Conservation (phyloP, 2,797 vertebrate species). For the Epinephelus awoara region DNA sequence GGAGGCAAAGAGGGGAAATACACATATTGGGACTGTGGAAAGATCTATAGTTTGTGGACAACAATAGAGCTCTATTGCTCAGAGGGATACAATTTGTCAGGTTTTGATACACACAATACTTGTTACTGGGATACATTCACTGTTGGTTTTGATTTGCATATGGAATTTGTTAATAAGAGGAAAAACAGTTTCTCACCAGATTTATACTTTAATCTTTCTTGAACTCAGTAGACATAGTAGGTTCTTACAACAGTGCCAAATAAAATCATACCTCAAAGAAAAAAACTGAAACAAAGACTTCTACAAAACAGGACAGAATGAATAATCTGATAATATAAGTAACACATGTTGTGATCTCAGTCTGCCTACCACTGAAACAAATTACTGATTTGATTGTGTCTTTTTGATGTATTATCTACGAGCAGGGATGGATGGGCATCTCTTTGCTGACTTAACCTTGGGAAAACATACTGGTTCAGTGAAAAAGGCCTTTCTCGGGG, state of each 20-base stretch:
- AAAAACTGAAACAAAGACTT: not conserved
- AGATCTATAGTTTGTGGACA: no score
- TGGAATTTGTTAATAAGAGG: not conserved
- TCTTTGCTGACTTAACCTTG: conserved; percentile 41
- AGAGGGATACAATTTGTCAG: not conserved
- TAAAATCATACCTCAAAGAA: not conserved
- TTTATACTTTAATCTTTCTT: not conserved
- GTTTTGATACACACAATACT: not conserved
- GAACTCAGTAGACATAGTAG: not conserved
- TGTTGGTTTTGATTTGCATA: not conserved
- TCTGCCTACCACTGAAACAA: not conserved
- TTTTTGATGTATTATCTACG: not conserved
- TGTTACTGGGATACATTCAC: not conserved
- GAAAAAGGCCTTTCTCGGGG: conserved; percentile 12
- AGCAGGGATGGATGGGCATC: not conserved
- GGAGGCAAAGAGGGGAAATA: no score
- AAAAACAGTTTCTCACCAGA: not conserved
- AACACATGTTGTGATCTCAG: not conserved
- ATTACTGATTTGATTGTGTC: not conserved
- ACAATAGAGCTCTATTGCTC: not conserved
- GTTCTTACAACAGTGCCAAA: not conserved
- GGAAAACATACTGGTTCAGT: conserved; percentile 38
- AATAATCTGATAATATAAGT: not conserved
- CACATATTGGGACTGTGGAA: no score
- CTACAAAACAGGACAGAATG: not conserved